Conservation (phyloP, 2,113 vertebrate genomes). For the Cairina moschata region DNA sequence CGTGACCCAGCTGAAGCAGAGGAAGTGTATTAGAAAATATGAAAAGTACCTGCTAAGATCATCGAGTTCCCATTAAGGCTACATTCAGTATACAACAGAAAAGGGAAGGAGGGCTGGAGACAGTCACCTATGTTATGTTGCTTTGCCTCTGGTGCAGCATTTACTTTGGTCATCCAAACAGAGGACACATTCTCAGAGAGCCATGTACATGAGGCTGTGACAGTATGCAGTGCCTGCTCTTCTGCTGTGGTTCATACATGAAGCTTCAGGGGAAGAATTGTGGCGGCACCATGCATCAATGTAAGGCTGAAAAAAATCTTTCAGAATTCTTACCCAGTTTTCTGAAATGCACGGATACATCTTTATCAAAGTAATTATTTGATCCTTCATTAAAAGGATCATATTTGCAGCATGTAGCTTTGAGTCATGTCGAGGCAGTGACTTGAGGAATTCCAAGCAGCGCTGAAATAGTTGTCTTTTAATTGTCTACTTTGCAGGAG, state of each 20-base stretch:
- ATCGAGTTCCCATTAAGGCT: neutral
- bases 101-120: neutral
- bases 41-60: neutral
- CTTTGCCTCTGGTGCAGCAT: neutral
- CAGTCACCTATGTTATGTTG: neutral
- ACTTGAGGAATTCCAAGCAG: neutral
- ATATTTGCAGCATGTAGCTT: neutral
- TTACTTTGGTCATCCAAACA: neutral
- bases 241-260: rapidly evolving
- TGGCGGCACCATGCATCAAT: rapidly evolving
- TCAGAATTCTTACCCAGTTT: neutral
- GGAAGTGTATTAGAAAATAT: neutral
- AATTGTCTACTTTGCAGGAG: neutral
- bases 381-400: neutral
- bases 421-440: neutral
- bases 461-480: neutral
- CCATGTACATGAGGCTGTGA: neutral
- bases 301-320: neutral
- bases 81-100: neutral
- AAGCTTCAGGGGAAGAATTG: neutral
- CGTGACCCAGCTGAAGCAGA: neutral
- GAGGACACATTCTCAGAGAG: neutral
- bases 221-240: neutral
- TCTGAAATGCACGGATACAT: neutral
- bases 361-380: neutral